Evolutionary conservation across 2,888 invertebrate genomes (phyloP), one percentile per base, ranked within the genome.

Genomic region (Oscheius sp.): DNA sequence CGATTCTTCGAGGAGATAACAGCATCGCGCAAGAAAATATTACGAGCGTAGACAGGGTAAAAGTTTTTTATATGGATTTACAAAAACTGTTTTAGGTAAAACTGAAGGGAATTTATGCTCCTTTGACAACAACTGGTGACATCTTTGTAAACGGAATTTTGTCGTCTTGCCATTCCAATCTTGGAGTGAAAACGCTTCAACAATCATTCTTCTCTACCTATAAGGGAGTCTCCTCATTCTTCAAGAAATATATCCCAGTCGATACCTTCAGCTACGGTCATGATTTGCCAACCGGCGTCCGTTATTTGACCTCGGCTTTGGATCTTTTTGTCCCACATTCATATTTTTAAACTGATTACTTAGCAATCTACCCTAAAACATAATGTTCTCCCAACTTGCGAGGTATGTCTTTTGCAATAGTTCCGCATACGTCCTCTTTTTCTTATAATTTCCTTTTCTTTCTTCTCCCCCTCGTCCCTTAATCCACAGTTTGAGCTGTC

Each of bases 141-240:
- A 77, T 84, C 59, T 65, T 84, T 32, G 84, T 85, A 33, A 84
- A 85, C 68, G 73, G 74, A 17, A 73, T 84, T n/a, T 70, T 84
- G 36, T 77, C 82, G 1, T 83, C 83, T 26, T 84, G 84, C 59
- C 84, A 84, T 61, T 80, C 79, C 36, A 84, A 83, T 61, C 41
- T 77, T 28, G 76, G 72, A 1, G 38, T 76, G 44, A 77, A 78
- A 67, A 78, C 84, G 14, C 78, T 84, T 6, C 84, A 84, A 68
- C 84, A 84, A 71, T 81, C 84, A 3, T 84, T 84, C 77, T 84
- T 84, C 74, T 66, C 73, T 4, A 68, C 75, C n/a, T 75, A 80
- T 65, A 73, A 68, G 44, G 49, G 64, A 4, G 62, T 68, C 3
- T 59, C 70, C 12, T 57, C 59, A 20, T 65, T 71, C 5, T 62